Evolutionary conservation across 30 jellyfish, hydroid and myxozoan genomes (phyloP).

Genomic region (Hydractinia echinata): DNA sequence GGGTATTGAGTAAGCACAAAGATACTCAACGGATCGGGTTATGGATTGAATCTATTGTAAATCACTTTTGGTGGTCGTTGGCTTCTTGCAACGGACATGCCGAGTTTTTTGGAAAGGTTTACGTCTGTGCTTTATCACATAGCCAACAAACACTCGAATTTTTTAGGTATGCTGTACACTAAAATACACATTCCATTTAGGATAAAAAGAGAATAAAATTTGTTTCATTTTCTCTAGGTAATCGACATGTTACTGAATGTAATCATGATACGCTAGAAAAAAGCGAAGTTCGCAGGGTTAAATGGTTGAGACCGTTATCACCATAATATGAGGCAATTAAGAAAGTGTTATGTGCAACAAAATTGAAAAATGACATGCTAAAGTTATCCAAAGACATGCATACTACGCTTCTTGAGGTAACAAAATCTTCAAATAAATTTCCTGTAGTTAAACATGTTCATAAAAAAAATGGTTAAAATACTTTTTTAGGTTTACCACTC

Average conservation of each 20-base stretch:
- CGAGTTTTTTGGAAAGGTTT: not conserved
- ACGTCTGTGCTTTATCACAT: not conserved
- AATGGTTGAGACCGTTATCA: not conserved
- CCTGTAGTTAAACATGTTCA: too few species aligned
- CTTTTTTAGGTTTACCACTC: too few species aligned
- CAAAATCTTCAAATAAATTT: too few species aligned
- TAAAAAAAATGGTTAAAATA: too few species aligned
- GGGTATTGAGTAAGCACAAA: slow-evolving; percentile 19
- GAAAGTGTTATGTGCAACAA: too few species aligned
- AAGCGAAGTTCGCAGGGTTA: not conserved
- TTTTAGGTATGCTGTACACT: too few species aligned
- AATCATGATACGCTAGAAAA: not conserved
- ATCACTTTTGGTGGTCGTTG: slow-evolving; percentile 54
- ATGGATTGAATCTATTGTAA: slow-evolving; percentile 41
- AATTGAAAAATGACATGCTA: too few species aligned
- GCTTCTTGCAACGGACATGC: not conserved
- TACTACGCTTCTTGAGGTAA: not conserved
- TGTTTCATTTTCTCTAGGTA: too few species aligned
- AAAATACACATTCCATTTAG: too few species aligned
- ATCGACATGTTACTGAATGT: not conserved
- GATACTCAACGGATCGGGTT: slow-evolving; percentile 30
- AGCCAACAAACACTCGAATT: not conserved
- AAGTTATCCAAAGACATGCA: not conserved
- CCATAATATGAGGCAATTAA: too few species aligned
- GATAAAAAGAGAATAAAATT: too few species aligned